These are phyloP conservation scores for Cyrtodaria siliqua DNA, from an alignment of 2,888 invertebrate species.

Conservation along the genomic window DNA sequence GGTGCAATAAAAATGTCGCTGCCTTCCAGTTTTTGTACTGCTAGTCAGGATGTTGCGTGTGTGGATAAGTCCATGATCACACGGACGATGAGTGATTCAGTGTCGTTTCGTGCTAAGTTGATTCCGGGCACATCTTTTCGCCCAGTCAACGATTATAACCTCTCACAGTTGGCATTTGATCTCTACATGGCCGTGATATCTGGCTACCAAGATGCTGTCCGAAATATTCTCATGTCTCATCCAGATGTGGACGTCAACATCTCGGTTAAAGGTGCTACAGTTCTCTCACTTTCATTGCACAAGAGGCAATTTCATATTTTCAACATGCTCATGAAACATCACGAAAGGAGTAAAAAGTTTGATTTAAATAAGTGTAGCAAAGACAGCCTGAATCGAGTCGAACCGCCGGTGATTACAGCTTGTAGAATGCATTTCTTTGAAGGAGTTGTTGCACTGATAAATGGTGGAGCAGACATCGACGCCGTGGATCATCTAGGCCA, in stretches of 20 bases:
- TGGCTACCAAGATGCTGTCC: conserved; percentile 74
- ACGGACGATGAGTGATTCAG: conserved; percentile 43
- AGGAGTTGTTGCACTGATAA: conserved; percentile 81
- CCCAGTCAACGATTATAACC: conserved; percentile 70
- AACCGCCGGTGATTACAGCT: conserved; percentile 85
- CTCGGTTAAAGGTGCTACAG: conserved; percentile 83
- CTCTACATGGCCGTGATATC: conserved; percentile 75
- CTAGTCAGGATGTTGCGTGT: conserved; percentile 34
- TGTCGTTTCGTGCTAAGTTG: conserved; percentile 44
- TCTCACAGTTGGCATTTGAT: conserved; percentile 78
- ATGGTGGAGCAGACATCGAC: conserved; percentile 83
- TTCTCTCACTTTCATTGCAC: conserved; percentile 84
- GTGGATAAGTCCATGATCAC: conserved; percentile 45
- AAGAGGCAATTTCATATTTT: conserved; percentile 81
- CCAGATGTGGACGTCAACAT: conserved; percentile 82
- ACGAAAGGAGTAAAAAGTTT: conserved; percentile 77
- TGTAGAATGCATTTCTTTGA: conserved; percentile 84
- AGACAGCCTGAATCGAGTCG: conserved; percentile 83
- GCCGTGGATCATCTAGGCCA: conserved; percentile 78
- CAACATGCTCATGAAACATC: conserved; percentile 80
- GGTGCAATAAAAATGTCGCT: conserved; percentile 33
- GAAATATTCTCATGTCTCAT: conserved; percentile 77
- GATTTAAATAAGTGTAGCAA: conserved; percentile 83
- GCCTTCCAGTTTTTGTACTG: conserved; percentile 30
- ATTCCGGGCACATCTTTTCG: conserved; percentile 66